Base-by-base conservation (phyloP, 2,113 vertebrate species). In the Paradisaea rubra region DNA sequence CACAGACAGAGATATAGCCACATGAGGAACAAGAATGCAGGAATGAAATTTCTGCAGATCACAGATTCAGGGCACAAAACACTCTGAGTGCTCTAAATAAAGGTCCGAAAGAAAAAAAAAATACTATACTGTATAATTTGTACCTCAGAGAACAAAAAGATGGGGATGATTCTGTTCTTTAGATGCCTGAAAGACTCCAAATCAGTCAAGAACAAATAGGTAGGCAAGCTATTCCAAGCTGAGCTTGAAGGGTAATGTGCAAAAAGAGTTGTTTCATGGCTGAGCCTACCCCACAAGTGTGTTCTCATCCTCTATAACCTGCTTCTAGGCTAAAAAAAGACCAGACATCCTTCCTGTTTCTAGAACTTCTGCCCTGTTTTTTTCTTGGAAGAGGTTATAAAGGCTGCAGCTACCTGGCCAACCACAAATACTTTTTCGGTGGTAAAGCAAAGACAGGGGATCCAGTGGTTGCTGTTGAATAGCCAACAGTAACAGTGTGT, bases 121-220 rank as follows among this genome's bases (percentile, higher is more conserved):
- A 3, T 21, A 72, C 25, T 77, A 70, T 50, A 19, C 50, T 78
- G 18, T 91, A 52, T 65, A 73, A 86, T 94, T 93, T 92, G 89
- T 83, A 89, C 25, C 56, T 92, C 50, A 57, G 44, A 96, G 77
- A 91, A 86, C 60, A 91, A 83, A 91, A 95, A 81, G 9, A 42
- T 59, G 23, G 56, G 45, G 18, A 47, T 81, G 64, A 50, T 91
- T 88, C 50, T 91, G 47, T 70, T 81, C 59, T 93, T 91, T 50
- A 81, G 33, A 50, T 77, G 64, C 35, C 77, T 74, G 52, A 91
- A 95, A 93, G 21, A 63, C 42, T 71, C 68, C 47, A 90, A 83
- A 91, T 73, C 74, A 86, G 57, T 86, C 81, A 86, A 89, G 87
- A 92, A n/a, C 72, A 91, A 86, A 86, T 78, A 86, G 90, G 68